These are phyloP conservation scores for Solea solea DNA, from an alignment of 2,113 vertebrate species.

Conservation along the genomic window DNA sequence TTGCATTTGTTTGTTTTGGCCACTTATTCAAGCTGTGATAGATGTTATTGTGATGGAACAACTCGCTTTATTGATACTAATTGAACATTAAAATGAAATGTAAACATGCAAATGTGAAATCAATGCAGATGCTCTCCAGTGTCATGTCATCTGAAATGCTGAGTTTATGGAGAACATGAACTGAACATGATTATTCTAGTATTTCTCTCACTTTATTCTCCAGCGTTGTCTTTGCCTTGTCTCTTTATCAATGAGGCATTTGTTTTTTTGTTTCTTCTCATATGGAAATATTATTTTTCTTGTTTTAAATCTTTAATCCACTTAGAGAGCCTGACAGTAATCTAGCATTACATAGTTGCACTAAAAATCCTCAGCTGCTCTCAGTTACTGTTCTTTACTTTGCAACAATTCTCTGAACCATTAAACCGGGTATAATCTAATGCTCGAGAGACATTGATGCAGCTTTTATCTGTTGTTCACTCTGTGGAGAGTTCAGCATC, in stretches of 20 bases:
- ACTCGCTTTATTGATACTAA: neutral
- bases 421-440: neutral
- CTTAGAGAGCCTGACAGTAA: slow-evolving; percentile 56
- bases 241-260: slow-evolving; percentile 75
- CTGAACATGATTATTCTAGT: no score
- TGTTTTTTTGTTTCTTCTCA: slow-evolving; percentile 84
- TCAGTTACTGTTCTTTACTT: slow-evolving; percentile 74
- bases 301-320: slow-evolving; percentile 20
- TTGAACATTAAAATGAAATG: slow-evolving; percentile 31
- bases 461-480: slow-evolving; percentile 75
- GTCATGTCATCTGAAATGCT: slow-evolving; percentile 9
- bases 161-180: slow-evolving; percentile 11
- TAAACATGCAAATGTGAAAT: neutral
- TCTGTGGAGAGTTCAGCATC: neutral
- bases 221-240: slow-evolving; percentile 78
- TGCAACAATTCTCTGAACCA: slow-evolving; percentile 60
- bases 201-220: slow-evolving; percentile 62
- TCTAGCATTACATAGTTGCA: slow-evolving; percentile 43
- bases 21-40: neutral
- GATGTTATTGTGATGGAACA: neutral
- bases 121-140: slow-evolving; percentile 9
- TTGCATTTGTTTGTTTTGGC: neutral
- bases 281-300: slow-evolving; percentile 50
- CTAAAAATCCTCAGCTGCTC: slow-evolving; percentile 69
- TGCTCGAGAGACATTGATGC: slow-evolving; percentile 67